Evolutionary conservation across 2,888 invertebrate species (phyloP).

Genomic region (Catonia carolina): DNA sequence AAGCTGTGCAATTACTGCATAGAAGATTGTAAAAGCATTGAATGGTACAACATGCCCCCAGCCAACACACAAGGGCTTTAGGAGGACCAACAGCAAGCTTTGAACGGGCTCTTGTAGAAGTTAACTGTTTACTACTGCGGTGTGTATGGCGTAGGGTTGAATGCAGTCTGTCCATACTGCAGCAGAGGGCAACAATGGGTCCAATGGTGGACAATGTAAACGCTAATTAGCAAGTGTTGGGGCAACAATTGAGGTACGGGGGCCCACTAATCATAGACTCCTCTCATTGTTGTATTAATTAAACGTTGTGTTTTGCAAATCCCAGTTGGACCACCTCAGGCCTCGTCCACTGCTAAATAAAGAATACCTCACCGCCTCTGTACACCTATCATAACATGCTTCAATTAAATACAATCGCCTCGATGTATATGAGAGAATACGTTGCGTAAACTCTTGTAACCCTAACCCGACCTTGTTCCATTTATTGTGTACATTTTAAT

Average conservation of each 20-base stretch:
- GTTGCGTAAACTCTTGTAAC: too few species aligned
- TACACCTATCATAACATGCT: conserved; percentile 19
- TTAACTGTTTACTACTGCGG: too few species aligned
- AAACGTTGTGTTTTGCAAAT: conserved; percentile 27
- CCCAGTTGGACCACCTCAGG: conserved; percentile 22
- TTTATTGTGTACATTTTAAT: too few species aligned
- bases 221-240: conserved; percentile 12
- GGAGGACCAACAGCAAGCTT: too few species aligned
- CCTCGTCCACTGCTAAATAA: conserved; percentile 6
- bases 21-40: conserved; percentile 6
- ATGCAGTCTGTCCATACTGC: too few species aligned
- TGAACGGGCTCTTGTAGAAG: too few species aligned
- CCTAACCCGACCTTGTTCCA: too few species aligned
- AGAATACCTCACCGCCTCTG: conserved; percentile 14
- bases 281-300: conserved; percentile 27
- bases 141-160: too few species aligned
- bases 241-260: conserved; percentile 6
- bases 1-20: background rate
- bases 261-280: conserved; percentile 25
- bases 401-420: conserved; percentile 16
- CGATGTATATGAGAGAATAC: too few species aligned
- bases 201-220: conserved; percentile 5
- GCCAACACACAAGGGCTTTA: background rate
- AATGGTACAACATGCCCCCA: background rate
- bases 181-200: conserved; percentile 7